These are phyloP conservation scores for Ganaspis sp. DNA, from an alignment of 1,140 invertebrate genomes.

Conservation along the genomic window DNA sequence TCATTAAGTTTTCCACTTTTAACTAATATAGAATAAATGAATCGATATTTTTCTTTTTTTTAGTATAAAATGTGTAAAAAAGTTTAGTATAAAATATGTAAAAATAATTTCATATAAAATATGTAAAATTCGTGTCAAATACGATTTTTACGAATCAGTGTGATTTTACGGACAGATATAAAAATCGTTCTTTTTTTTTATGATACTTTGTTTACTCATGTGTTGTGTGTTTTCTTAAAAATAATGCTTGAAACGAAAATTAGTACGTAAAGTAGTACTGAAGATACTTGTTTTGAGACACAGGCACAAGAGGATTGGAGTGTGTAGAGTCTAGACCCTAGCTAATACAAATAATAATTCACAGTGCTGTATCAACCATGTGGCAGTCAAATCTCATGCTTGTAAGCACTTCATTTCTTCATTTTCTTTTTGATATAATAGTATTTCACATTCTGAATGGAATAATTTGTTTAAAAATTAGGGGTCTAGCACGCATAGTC, in stretches of 20 bases:
- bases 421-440: constrained; percentile 41
- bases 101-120: no score
- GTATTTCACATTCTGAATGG: constrained; percentile 33
- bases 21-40: no score
- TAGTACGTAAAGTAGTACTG: constrained; percentile 45
- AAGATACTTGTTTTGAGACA: constrained; percentile 44
- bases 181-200: neutral
- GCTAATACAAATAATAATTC: constrained; percentile 27
- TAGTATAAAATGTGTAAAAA: no score
- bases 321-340: constrained; percentile 59
- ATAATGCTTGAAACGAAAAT: constrained; percentile 64
- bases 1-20: neutral
- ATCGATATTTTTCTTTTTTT: no score
- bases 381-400: constrained; percentile 29
- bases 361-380: constrained; percentile 26
- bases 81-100: no score
- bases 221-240: constrained; percentile 58
- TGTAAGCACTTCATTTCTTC: constrained; percentile 36
- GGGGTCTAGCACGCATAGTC: constrained; percentile 67
- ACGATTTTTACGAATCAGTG: no score
- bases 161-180: no score
- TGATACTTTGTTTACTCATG: constrained; percentile 35
- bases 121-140: no score
- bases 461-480: neutral
- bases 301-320: constrained; percentile 67